phyloP scores from a whole-genome alignment of 2,113 vertebrate species.

The Thermophis baileyi region DNA sequence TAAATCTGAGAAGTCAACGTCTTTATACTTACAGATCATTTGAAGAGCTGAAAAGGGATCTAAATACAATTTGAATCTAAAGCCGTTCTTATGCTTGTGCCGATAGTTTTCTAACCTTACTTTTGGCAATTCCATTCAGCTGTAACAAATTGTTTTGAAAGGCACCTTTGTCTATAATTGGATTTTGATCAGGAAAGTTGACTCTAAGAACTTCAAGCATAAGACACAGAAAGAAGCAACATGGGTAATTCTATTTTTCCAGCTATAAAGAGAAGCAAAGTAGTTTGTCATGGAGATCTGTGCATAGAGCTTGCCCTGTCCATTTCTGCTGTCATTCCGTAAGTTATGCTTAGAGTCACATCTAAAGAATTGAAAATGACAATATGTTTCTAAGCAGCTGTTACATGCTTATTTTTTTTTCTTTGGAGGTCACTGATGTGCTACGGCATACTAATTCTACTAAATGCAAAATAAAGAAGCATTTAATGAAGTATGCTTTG shows the following conservation, averaged over 20 bases:
- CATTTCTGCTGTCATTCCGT: neutral
- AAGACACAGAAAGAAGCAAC: neutral
- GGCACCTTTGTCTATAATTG: slow-evolving; percentile 47
- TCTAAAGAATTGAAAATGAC: neutral
- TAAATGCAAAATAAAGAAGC: slow-evolving; percentile 66
- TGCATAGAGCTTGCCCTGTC: rapidly evolving
- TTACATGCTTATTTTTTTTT: slow-evolving; percentile 18
- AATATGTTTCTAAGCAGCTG: slow-evolving; percentile 28
- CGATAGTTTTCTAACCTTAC: slow-evolving; percentile 15
- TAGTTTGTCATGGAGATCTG: neutral
- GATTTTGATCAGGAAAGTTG: slow-evolving; percentile 34
- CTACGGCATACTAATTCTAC: slow-evolving; percentile 49
- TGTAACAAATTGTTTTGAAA: slow-evolving; percentile 46
- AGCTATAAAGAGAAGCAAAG: neutral
- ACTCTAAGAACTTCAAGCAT: slow-evolving; percentile 8
- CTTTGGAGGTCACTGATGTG: slow-evolving; percentile 33
- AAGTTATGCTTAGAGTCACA: neutral
- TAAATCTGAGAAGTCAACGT: neutral
- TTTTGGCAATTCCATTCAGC: slow-evolving; percentile 15
- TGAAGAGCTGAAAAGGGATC: slow-evolving; percentile 33
- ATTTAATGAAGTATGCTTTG: slow-evolving; percentile 65
- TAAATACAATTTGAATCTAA: slow-evolving; percentile 21
- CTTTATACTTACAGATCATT: neutral
- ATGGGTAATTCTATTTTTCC: neutral
- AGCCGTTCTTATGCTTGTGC: slow-evolving; percentile 9